Base-by-base conservation (phyloP, 1,140 invertebrate genomes). In the Aphidius ervi region DNA sequence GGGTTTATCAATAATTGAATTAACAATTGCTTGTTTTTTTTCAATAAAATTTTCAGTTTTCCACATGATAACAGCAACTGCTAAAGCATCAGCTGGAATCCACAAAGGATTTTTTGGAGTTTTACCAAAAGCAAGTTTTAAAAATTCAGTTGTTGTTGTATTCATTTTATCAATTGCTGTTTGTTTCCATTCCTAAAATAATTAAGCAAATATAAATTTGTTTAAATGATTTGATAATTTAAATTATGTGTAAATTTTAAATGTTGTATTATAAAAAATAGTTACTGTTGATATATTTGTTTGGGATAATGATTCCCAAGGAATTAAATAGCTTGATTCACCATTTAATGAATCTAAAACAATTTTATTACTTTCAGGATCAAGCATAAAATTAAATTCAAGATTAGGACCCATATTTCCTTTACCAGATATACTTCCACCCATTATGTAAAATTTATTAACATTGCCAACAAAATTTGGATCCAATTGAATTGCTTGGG, bases 311-410 rank as follows among this genome's bases (percentile, higher is more conserved):
- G 63, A 47, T 10, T 61, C 59, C 59, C 59, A 61, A 5, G 84
- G 81, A 1, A 80, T 56, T 39, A 85, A 61, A 45, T 71, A 55
- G 20, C 70, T 59, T 1, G 66, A 65, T n/a, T 52, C 63, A 55
- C 68, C 72, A 3, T 62, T 68, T 5, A 70, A 74, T 1, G 65
- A 55, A 55, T 80, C 82, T 0, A 88, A 69, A 5, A 84, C 80
- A 31, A 88, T 81, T 50, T 73, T 75, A 52, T 86, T 84, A 9
- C 86, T 82, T 68, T 87, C 84, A 2, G 87, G 87, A 68, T 89
- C 88, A 54, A 73, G 68, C 16, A 71, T 69, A 65, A 89, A 89
- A 73, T 90, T 90, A 68, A 85, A 89, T 72, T 90, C 88, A 0
- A 83, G 77, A 8, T 81, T 79, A 0, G 81, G 73, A 9, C 65